Conservation (phyloP, 1,140 invertebrate genomes). For the Orchesella cincta region DNA sequence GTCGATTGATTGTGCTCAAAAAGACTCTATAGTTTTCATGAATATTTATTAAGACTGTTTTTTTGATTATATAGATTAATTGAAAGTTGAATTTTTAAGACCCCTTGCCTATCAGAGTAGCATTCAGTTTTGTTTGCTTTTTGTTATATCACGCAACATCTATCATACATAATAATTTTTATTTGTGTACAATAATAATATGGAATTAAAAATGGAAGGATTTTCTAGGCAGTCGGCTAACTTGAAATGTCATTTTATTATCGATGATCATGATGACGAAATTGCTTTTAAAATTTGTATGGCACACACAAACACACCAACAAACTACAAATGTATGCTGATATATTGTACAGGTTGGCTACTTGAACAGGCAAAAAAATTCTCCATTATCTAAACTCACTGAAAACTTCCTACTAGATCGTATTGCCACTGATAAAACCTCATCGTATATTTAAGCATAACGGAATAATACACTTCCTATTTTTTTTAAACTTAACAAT, state of each 20-base stretch:
- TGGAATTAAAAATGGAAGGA: constrained; percentile 15
- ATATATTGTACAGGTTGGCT: no score
- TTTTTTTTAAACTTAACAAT: not conserved
- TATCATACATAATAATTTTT: no score
- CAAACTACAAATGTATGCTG: no score
- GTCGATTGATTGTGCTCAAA: constrained; percentile 13
- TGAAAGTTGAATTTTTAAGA: constrained; percentile 14
- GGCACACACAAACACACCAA: no score
- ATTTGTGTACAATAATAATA: not conserved
- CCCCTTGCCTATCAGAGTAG: constrained; percentile 24
- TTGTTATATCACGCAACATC: not conserved
- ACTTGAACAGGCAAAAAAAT: no score
- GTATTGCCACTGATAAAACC: no score
- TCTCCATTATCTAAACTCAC: no score
- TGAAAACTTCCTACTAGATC: no score
- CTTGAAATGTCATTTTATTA: constrained; percentile 8
- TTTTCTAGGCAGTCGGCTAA: constrained; percentile 13
- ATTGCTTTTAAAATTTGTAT: no score
- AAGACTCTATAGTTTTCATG: not conserved
- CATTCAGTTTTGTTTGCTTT: not conserved
- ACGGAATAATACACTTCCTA: no score
- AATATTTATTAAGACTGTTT: not conserved
- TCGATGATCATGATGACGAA: not conserved
- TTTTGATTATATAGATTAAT: not conserved
- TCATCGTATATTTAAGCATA: no score